Evolutionary conservation across 2,113 vertebrate genomes (phyloP), one percentile per base, ranked within the genome.

Genomic region (Peucedramus taeniatus): DNA sequence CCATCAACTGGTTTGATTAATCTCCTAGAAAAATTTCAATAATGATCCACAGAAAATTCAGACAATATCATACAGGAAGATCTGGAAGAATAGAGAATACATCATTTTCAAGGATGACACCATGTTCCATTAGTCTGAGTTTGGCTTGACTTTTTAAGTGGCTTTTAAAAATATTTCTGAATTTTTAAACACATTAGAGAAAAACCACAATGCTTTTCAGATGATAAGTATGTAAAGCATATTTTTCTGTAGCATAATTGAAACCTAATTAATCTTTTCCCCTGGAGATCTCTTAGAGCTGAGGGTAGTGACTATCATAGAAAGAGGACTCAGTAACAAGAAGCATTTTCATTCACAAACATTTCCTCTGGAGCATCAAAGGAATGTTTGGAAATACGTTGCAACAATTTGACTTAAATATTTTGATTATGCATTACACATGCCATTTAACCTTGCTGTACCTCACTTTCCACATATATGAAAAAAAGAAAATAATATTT

Each of bases 101-200:
- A 96, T 98, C 95, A 95, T 9, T 95, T 97, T 96, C 84, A 97
- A 97, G 87, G 91, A 97, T 61, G 89, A 98, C 96, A 97, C 96
- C 18, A 64, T 79, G 60, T 95, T 98, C 97, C 98, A 98, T 98
- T 98, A 98, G 96, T 92, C 92, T 90, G 97, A 97, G 92, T 98
- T 98, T 94, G 89, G 92, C 86, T 94, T 97, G 97, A 97, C 97
- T 98, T 97, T 98, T 97, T 95, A 98, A 98, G 97, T 98, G 97
- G 96, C 97, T 98, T 98, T 98, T 95, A 97, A 98, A 98, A 98
- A 98, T 97, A 98, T 97, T 97, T 98, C 96, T 98, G 97, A 98
- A 97, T 98, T 97, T 98, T 98, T 97, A 98, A 98, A 98, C 93
- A 97, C 97, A 97, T 98, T 97, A 97, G 96, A 97, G 95, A 97